A percentile compares a stretch with the other conserved stretches of the same genome.
Evolutionary conservation across 2,888 invertebrate species (phyloP).

Genomic region (Pomacea canaliculata): DNA sequence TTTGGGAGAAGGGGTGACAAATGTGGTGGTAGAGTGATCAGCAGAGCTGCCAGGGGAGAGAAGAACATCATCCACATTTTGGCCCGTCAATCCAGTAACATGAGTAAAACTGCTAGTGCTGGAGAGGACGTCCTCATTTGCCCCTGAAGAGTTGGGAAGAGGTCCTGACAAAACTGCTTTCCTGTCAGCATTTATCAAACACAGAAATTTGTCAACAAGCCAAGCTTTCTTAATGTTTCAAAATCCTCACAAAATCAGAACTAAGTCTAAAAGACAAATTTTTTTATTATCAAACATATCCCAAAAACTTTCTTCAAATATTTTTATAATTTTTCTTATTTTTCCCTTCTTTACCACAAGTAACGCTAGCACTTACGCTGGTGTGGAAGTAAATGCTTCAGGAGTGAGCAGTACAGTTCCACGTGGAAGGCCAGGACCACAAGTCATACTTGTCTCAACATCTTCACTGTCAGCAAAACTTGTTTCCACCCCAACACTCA

Average conservation of each 20-base stretch:
- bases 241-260: neutral
- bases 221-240: neutral
- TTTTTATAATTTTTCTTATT: no score
- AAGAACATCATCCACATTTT: constrained; percentile 37
- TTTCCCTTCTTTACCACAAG: no score
- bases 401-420: constrained; percentile 78
- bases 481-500: constrained; percentile 59
- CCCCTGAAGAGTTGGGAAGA: neutral
- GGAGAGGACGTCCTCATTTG: constrained; percentile 34
- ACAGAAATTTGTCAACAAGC: neutral
- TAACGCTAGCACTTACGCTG: no score
- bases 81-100: constrained; percentile 57
- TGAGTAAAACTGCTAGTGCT: constrained; percentile 65
- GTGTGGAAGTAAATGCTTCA: constrained; percentile 81
- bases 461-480: constrained; percentile 66
- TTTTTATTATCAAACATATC: no score
- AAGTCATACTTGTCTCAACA: constrained; percentile 26
- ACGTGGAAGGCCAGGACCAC: neutral
- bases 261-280: no score
- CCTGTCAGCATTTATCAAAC: neutral
- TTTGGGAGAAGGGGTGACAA: constrained; percentile 9
- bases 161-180: neutral
- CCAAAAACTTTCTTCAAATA: no score
- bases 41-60: constrained; percentile 51
- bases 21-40: constrained; percentile 21